Conservation (phyloP, 1,140 invertebrate species). For the Wiebesia pumilae region DNA sequence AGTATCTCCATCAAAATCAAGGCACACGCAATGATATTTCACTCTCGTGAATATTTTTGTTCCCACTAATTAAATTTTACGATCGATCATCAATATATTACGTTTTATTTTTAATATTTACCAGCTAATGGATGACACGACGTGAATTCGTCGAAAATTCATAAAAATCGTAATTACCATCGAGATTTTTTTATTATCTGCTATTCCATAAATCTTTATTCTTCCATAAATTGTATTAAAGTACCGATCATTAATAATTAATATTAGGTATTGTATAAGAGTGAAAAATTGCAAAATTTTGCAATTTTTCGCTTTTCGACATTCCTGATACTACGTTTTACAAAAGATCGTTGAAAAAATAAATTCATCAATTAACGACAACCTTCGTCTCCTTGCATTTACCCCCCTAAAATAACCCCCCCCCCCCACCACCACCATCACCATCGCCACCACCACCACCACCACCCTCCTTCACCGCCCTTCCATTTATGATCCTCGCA, state of each 20-base stretch:
- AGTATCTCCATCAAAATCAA: constrained; percentile 7
- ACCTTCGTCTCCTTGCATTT: background rate
- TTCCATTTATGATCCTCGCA: background rate
- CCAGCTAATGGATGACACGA: background rate
- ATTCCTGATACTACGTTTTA: background rate
- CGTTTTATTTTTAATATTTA: constrained; percentile 17
- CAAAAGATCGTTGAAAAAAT: background rate
- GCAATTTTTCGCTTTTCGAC: no score
- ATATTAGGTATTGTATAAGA: background rate
- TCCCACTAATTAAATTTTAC: background rate
- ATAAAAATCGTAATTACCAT: constrained; percentile 12
- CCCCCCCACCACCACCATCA: no score
- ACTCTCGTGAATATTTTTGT: background rate
- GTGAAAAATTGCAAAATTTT: background rate
- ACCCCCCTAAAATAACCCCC: no score
- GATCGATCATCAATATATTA: background rate
- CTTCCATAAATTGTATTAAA: background rate
- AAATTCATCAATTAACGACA: background rate
- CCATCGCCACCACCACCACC: no score
- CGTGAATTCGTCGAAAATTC: background rate
- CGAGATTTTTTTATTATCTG: background rate
- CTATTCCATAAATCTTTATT: constrained; percentile 16
- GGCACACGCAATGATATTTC: background rate
- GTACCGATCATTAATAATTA: background rate
- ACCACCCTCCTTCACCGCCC: no score